A percentile compares a stretch with the other conserved stretches of the same genome.
phyloP scores from a whole-genome alignment of 2,797 vertebrate species.

The Sebastes goodei region DNA sequence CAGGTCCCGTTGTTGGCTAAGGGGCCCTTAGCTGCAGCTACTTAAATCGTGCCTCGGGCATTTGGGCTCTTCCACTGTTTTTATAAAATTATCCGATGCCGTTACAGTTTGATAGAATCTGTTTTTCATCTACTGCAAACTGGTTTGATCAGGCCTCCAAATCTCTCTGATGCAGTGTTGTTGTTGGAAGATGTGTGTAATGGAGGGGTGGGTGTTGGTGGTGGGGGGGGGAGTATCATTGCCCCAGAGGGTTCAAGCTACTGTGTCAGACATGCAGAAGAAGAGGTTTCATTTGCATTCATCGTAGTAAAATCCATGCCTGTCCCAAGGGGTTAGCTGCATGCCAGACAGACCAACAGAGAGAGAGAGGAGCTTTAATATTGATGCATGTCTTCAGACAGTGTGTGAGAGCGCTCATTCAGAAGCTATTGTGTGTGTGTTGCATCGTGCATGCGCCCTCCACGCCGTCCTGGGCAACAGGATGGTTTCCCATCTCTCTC shows the following conservation, averaged over 20 bases:
- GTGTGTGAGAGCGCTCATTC: background rate
- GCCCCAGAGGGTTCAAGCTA: conserved; percentile 32
- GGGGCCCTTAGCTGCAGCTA: conserved; percentile 18
- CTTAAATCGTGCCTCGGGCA: conserved; percentile 25
- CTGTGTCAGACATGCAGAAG: conserved; percentile 45
- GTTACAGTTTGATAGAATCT: conserved; percentile 59
- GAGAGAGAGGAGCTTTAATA: conserved; percentile 35
- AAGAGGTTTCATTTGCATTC: conserved; percentile 57
- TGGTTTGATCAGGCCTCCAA: conserved; percentile 64
- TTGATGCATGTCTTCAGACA: conserved; percentile 42
- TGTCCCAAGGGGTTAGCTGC: conserved; percentile 36
- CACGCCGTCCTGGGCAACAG: background rate
- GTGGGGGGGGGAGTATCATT: background rate
- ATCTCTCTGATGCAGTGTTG: conserved; percentile 56
- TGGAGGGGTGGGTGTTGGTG: background rate
- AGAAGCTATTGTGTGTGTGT: conserved; percentile 1
- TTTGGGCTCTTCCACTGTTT: conserved; percentile 46
- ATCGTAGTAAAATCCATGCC: conserved; percentile 34
- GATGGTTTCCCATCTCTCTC: conserved; percentile 15
- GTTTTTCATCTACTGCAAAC: conserved; percentile 64
- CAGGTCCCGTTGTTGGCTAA: conserved; percentile 1
- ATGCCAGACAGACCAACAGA: conserved; percentile 18
- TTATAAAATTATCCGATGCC: conserved; percentile 55
- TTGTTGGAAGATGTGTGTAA: conserved; percentile 42
- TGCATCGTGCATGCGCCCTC: background rate